These are phyloP conservation scores for Talpa occidentalis DNA, from an alignment of 2,113 vertebrate species.

Conservation along the genomic window DNA sequence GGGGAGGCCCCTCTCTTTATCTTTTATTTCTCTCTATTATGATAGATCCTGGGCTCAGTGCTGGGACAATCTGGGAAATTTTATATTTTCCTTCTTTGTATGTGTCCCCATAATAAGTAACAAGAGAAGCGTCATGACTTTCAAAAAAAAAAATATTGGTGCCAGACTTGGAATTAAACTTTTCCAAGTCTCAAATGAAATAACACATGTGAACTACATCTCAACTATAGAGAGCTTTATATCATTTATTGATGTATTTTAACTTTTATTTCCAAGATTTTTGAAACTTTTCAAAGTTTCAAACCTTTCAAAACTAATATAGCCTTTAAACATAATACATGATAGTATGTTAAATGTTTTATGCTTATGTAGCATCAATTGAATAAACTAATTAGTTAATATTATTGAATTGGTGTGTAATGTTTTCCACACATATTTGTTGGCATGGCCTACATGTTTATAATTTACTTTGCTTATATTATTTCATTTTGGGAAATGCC, in stretches of 20 bases:
- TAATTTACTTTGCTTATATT: background rate
- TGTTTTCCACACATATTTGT: no score
- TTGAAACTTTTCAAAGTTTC: background rate
- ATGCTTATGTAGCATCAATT: no score
- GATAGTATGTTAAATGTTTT: no score
- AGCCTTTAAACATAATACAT: no score
- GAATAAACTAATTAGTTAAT: no score
- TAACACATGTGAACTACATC: background rate
- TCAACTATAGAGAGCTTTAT: background rate
- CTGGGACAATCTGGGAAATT: background rate
- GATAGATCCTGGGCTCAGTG: background rate
- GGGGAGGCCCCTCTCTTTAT: background rate
- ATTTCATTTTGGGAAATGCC: background rate
- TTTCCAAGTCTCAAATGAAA: background rate
- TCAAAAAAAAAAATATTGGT: background rate
- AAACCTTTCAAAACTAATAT: no score
- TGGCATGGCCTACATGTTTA: no score
- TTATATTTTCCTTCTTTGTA: background rate
- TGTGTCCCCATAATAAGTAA: background rate
- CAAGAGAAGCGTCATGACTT: background rate
- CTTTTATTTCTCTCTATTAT: background rate
- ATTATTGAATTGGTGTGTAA: no score
- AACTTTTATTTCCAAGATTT: background rate
- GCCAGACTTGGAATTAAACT: background rate
- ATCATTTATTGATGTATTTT: background rate